Conservation (phyloP, 1,140 invertebrate genomes). For the Panulirus ornatus region DNA sequence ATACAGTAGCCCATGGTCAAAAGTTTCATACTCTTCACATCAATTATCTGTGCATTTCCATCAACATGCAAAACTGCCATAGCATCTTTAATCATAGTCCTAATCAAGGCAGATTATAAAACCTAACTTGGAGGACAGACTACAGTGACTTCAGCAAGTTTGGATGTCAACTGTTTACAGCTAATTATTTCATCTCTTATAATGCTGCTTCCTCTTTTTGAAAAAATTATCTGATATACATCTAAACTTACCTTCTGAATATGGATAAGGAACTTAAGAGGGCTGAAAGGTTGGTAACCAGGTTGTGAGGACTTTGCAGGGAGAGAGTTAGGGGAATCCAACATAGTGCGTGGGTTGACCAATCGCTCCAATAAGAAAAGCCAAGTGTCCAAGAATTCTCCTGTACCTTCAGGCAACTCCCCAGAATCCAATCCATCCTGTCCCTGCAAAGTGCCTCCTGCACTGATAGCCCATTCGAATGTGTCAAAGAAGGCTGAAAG, state of each 20-base stretch:
- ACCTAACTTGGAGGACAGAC: too few species aligned
- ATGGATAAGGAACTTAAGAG: slow-evolving; percentile 87
- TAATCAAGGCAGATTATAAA: too few species aligned
- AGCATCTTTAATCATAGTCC: too few species aligned
- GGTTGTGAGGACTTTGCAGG: slow-evolving; percentile 81
- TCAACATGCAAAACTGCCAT: too few species aligned
- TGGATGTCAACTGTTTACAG: too few species aligned
- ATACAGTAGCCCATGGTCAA: too few species aligned
- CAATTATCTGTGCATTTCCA: too few species aligned
- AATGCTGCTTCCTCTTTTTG: too few species aligned
- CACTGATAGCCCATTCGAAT: slow-evolving; percentile 88
- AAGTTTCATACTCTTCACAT: too few species aligned
- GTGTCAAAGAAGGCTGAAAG: slow-evolving; percentile 86
- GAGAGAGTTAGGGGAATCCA: slow-evolving; percentile 89
- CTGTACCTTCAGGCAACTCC: slow-evolving; percentile 80
- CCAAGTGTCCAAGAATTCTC: slow-evolving; percentile 93
- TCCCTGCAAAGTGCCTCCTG: slow-evolving; percentile 78
- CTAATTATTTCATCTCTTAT: too few species aligned
- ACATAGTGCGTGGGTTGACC: slow-evolving; percentile 90
- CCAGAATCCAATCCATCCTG: slow-evolving; percentile 51
- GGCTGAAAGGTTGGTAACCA: slow-evolving; percentile 83
- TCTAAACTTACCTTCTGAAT: slow-evolving; percentile 86
- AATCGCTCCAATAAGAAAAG: slow-evolving; percentile 91
- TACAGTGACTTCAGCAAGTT: too few species aligned
- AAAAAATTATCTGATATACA: slow-evolving; percentile 31